phyloP scores from a whole-genome alignment of 2,113 vertebrate species.

The Aramus guarauna region DNA sequence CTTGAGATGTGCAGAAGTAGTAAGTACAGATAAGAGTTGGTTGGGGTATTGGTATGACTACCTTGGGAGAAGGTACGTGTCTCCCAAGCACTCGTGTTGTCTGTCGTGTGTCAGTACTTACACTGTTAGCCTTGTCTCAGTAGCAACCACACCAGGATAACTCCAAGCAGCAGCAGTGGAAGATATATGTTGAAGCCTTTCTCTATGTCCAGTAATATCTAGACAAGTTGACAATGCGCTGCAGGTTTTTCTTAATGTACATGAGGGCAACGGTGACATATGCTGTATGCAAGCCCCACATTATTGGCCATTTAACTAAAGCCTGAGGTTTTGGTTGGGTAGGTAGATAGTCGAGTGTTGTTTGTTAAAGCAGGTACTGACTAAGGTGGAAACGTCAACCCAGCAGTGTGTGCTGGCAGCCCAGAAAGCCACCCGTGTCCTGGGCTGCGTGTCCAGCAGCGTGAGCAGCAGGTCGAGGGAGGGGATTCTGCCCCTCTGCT shows the following conservation, averaged over 20 bases:
- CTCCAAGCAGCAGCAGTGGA: background rate
- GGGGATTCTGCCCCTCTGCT: no score
- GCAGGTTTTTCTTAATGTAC: background rate
- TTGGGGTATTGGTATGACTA: no score
- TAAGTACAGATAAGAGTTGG: no score
- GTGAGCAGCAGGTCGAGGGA: no score
- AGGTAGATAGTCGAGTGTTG: background rate
- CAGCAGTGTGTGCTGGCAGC: no score
- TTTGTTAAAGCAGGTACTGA: no score
- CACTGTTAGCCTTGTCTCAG: background rate
- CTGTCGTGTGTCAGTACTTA: fast-evolving
- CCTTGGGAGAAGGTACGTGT: background rate
- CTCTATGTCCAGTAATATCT: background rate
- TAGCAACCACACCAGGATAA: background rate
- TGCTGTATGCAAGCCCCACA: fast-evolving
- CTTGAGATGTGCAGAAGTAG: background rate
- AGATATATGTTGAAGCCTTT: background rate
- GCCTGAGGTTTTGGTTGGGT: background rate
- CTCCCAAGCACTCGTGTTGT: background rate
- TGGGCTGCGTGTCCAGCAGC: no score
- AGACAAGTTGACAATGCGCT: background rate
- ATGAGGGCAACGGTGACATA: background rate
- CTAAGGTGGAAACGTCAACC: background rate
- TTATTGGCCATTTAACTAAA: background rate
- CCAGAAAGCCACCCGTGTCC: no score